These are phyloP conservation scores for Drosophila seguyi DNA, from an alignment of 1,140 invertebrate species.

Conservation along the genomic window DNA sequence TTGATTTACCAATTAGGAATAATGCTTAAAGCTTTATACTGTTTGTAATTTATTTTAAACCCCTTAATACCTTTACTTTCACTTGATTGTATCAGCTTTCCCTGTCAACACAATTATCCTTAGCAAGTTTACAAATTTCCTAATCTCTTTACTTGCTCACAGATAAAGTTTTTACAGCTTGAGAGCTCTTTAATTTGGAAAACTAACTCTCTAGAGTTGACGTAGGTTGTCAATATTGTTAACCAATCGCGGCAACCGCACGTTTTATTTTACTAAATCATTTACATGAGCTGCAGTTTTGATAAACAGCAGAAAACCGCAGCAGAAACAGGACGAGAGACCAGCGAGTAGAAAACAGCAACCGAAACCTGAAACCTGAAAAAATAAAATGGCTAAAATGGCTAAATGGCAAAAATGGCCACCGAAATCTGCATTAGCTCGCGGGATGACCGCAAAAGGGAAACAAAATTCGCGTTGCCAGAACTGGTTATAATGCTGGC, in stretches of 20 bases:
- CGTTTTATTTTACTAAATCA: slow-evolving; percentile 37
- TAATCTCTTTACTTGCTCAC: too few relatives aligned
- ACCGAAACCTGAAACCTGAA: not conserved
- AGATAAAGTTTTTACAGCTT: not conserved
- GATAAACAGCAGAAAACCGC: slow-evolving; percentile 63
- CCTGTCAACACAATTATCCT: not conserved
- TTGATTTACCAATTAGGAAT: not conserved
- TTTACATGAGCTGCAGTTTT: slow-evolving; percentile 63
- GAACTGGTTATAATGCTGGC: slow-evolving; percentile 28
- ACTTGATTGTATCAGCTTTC: not conserved
- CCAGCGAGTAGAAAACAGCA: slow-evolving; percentile 24
- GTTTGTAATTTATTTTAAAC: too few relatives aligned
- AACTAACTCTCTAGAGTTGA: not conserved
- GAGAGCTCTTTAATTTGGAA: not conserved
- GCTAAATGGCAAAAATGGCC: slow-evolving; percentile 28
- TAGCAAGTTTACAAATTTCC: not conserved
- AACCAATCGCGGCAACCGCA: slow-evolving; percentile 14
- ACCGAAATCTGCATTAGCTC: slow-evolving; percentile 49
- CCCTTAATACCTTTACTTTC: not conserved
- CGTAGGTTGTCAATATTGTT: slow-evolving; percentile 40
- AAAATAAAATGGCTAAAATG: not conserved
- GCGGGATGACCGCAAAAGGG: slow-evolving; percentile 47
- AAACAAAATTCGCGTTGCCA: slow-evolving; percentile 52
- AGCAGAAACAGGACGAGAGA: slow-evolving; percentile 33
- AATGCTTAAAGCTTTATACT: not conserved